Conservation (phyloP, 1,140 invertebrate genomes). For the Rhagoletis pomonella region DNA sequence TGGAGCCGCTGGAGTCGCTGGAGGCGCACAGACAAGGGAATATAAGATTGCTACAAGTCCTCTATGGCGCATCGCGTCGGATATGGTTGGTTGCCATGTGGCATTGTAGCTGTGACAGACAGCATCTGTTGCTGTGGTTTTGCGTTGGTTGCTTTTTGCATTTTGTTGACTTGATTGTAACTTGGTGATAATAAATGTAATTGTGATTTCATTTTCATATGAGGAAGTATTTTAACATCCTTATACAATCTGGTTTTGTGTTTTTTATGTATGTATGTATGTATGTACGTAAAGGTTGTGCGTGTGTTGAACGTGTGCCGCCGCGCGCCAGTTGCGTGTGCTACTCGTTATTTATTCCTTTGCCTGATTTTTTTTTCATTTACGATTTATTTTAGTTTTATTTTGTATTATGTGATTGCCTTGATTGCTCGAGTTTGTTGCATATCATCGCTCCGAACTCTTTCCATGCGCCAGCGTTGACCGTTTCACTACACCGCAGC, state of each 20-base stretch:
- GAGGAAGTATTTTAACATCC: no score
- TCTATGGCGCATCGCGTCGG: no score
- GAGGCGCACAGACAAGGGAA: no score
- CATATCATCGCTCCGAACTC: background rate
- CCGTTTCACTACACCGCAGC: background rate
- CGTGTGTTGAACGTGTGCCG: no score
- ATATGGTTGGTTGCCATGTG: background rate
- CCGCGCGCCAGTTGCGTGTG: background rate
- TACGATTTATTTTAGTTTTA: no score
- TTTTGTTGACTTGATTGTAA: background rate
- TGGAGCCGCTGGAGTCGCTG: no score
- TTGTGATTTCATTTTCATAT: no score
- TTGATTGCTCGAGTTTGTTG: conserved; percentile 8
- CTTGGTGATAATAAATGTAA: background rate
- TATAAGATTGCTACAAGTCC: no score
- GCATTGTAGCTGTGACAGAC: background rate
- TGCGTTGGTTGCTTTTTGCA: background rate
- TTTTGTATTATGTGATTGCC: background rate
- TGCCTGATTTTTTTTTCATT: background rate
- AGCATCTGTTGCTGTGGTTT: background rate
- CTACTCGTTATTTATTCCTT: background rate
- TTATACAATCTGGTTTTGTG: no score
- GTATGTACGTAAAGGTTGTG: no score
- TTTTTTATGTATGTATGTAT: no score
- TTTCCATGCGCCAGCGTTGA: background rate